Evolutionary conservation across 2,888 invertebrate species (phyloP), one percentile per base, ranked within the genome.

Genomic region (Carabus problematicus): DNA sequence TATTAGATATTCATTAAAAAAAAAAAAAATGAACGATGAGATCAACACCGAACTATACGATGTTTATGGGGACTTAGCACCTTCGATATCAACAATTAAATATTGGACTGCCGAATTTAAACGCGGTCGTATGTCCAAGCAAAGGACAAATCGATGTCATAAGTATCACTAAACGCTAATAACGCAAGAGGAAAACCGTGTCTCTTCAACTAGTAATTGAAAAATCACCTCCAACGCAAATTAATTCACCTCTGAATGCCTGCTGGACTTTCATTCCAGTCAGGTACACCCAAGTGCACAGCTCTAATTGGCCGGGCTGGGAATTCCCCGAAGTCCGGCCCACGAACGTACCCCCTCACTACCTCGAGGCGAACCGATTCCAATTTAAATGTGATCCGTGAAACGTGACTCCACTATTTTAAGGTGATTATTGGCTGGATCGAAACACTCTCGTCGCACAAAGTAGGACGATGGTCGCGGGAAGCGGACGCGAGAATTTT

Each of bases 391-490:
- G 67, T 67, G 67, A 67, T 67, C 67, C 67, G 67, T 12, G 43
- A 47, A 67, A 67, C 67, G 67, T 67, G 67, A 67, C 67, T 67
- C 52, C 67, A 67, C 67, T 67, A 67, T 67, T 67, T 67, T 67
- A 67, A 59, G 67, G 67, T 67, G 67, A 67, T 67, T 67, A 67
- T 67, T 67, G 67, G 67, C 59, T 60, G 52, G 60, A 67, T 67
- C 67, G 67, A 67, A 67, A 29, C 29, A 29, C 29, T 29, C 29
- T 29, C 29, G 2, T 29, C 29, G 29, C 29, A 2, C 6, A n/a
- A n/a, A n/a, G n/a, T n/a, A n/a, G 3, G 2, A 29, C 6, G 29
- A 29, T 29, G 29, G 29, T 6, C 3, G 29, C 6, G 29, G 29
- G 29, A 29, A 29, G 2, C 3, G 6, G 29, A 29, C 2, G 29